A percentile compares a stretch with the other conserved stretches of the same genome.
These are phyloP conservation scores for Esox lucius DNA, from an alignment of 2,797 vertebrate species.

Conservation along the genomic window DNA sequence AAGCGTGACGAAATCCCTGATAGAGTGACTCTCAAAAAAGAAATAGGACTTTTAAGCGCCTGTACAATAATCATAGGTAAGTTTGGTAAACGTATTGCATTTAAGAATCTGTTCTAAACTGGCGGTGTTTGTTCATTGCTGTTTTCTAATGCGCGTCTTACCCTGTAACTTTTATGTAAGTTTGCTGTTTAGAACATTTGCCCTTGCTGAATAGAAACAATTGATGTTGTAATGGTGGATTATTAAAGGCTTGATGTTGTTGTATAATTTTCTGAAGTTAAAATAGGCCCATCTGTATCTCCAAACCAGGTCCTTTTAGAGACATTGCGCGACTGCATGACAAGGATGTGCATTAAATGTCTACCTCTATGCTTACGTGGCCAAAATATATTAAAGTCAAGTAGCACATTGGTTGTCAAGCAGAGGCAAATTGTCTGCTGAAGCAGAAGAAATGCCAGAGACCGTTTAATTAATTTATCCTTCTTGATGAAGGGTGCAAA, in stretches of 20 bases:
- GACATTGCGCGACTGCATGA: neutral
- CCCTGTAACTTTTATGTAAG: neutral
- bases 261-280: neutral
- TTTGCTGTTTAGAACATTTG: neutral
- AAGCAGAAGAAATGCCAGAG: conserved; percentile 44
- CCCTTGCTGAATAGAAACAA: neutral
- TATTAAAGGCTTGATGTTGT: neutral
- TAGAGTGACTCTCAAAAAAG: conserved; percentile 90
- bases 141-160: neutral
- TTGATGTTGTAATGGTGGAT: neutral
- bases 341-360: conserved; percentile 13
- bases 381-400: conserved; percentile 47
- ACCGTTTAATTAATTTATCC: conserved; percentile 36
- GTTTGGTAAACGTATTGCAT: conserved; percentile 33
- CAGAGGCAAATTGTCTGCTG: conserved; percentile 48
- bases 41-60: conserved; percentile 92
- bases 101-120: neutral
- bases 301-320: neutral
- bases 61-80: conserved; percentile 97
- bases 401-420: conserved; percentile 31
- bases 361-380: conserved; percentile 46
- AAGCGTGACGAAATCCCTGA: conserved; percentile 62
- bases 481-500: conserved; percentile 15
- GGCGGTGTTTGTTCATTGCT: neutral
- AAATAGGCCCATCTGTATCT: neutral